Base-by-base conservation (phyloP, 2,797 vertebrate genomes). In the Atherinosoma microstoma region DNA sequence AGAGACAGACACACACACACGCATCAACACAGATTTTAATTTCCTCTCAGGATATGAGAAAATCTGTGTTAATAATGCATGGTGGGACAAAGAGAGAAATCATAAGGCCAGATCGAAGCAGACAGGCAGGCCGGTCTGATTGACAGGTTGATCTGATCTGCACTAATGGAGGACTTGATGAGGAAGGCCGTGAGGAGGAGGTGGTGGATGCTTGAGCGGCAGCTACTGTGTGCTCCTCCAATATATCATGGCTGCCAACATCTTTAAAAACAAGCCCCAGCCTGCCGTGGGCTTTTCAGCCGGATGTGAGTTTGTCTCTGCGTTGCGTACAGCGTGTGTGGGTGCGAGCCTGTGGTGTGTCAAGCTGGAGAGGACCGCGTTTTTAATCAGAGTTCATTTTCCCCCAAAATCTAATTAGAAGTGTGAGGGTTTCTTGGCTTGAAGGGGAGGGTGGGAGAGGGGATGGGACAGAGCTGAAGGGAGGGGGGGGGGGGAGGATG, bases 21-120 rank as follows among this genome's bases (percentile, higher is more conserved):
- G 72, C 70, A 76, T 63, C 51, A 69, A 38, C 57, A 73, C 65
- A 30, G 80, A 79, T 81, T 91, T 94, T 94, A 80, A 95, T 94
- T 94, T 95, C 94, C 93, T 93, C 66, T 75, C 90, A 88, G 93
- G 94, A 94, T 94, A 94, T 94, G 90, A 91, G 88, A 92, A 84
- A 86, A 79, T 77, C 79, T 54, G 73, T 89, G 88, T 92, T 91
- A 89, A 91, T 92, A 94, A 92, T 86, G 87, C 89, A 90, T 82
- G 84, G 73, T 75, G 78, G 84, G 76, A 71, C 69, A 76, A 73
- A 76, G 62, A 65, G 68, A 73, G 64, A 73, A 82, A 88, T 76
- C 78, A 30, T 5, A 67, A 77, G 76, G 67, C 63, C 64, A 67
- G 78, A 88, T 84, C 70, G 59, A 69, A 76, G 87, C 69, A 30